Conservation (phyloP, 1,140 invertebrate genomes). For the Trichonephila clavipes region DNA sequence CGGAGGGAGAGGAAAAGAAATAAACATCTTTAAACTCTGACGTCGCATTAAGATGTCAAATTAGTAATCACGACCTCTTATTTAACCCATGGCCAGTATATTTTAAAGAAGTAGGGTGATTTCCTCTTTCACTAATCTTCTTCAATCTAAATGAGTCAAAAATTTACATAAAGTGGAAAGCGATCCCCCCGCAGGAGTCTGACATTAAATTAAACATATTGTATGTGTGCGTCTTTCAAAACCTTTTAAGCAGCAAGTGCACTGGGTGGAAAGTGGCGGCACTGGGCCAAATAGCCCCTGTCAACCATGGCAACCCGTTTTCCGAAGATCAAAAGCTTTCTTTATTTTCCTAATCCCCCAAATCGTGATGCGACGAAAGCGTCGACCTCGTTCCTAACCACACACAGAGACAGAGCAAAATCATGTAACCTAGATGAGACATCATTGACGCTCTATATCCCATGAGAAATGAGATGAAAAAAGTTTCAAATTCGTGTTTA, state of each 20-base stretch:
- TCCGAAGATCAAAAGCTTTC: slow-evolving; percentile 14
- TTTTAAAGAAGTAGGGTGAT: slow-evolving; percentile 12
- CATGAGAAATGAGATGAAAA: slow-evolving; percentile 2
- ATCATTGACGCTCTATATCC: slow-evolving; percentile 25
- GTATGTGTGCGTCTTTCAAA: not conserved
- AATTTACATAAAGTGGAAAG: slow-evolving; percentile 26
- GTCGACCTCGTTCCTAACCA: not conserved
- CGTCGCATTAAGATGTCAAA: not conserved
- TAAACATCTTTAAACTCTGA: not conserved
- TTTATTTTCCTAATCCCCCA: slow-evolving; percentile 25
- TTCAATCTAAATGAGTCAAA: not conserved
- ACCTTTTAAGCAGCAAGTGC: slow-evolving; percentile 39
- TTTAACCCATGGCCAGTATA: not conserved
- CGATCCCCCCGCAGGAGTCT: not conserved
- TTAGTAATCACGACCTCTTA: not conserved
- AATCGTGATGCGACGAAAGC: not conserved
- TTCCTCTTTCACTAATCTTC: slow-evolving; percentile 9
- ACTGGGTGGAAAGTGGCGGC: not conserved
- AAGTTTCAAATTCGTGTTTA: slow-evolving; percentile 23
- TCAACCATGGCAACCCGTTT: slow-evolving; percentile 25
- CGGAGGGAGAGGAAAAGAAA: too few species aligned
- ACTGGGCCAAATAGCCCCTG: slow-evolving; percentile 24
- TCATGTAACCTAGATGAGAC: slow-evolving; percentile 30
- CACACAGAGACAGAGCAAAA: not conserved
- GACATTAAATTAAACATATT: not conserved